Base-by-base conservation (phyloP, 2,888 invertebrate genomes). In the Oscheius onirici region DNA sequence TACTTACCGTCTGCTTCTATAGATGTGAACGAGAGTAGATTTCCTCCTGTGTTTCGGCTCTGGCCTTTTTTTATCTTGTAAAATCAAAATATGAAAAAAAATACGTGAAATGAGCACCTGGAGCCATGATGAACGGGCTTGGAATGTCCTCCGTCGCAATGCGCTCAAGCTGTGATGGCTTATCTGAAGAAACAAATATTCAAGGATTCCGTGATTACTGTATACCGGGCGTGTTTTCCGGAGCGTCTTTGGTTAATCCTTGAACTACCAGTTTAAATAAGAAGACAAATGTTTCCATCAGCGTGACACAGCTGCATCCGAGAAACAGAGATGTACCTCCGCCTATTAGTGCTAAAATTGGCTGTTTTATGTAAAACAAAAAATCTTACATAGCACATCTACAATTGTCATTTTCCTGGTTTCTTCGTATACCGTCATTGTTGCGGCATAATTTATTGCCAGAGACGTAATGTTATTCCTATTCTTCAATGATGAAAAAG, bases 211-310 rank as follows among this genome's bases (percentile, higher is more conserved):
- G 15, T 13, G 55, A 55, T 15, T 20, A 26, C n/a, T 55, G 28
- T 55, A 55, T 55, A 20, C 28, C 55, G 8, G 17, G 24, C 24
- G 26, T 55, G 22, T 55, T 26, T n/a, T 55, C 55, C n/a, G 11
- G 17, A 15, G 26, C 55, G 8, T 55, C 44, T 34, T 54, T 68
- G 6, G 51, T 66, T 66, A 51, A 22, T 66, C 41, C 52, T 22
- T 66, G 65, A 2, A 68, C 60, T 46, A 79, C 71, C 0, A 77
- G 71, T 60, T 80, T 80, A 70, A 80, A 78, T 6, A 80, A 46
- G 71, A 77, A 80, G 11, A 80, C 71, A 65, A 80, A 80, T 54
- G 73, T 76, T 69, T 80, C 80, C 77, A 80, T 77, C n/a, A 80
- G 46, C 22, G 80, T 80, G 15, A 80, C 74, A 69, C 80, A 80